Evolutionary conservation across 2,888 invertebrate species (phyloP), one percentile per base, ranked within the genome.

Genomic region (Polyploca ridens): DNA sequence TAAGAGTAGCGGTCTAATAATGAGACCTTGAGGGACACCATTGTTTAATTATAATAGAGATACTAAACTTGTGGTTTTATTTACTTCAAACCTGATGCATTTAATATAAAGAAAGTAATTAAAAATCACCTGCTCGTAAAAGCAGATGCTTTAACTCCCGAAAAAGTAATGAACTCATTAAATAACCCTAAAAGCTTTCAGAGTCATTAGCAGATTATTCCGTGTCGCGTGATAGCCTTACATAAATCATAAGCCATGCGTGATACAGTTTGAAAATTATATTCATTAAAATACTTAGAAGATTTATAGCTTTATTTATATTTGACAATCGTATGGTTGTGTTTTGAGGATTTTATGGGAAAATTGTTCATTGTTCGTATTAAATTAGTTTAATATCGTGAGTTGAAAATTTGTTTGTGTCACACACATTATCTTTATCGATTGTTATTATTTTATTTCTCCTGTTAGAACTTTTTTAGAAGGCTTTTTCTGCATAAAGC

Each of bases 121-220:
- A 14, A 19, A 54, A 54, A n/a, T 60, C 59, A 60, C 59, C 35
- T 38, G 59, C 41, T 19, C 35, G 38, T 58, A 65, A 60, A 63
- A 63, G 62, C 66, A 68, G 64, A 69, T 35, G 69, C 63, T 70
- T 54, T 19, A 8, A 54, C 64, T 71, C 58, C 66, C 63, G 74
- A 75, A 73, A 69, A 68, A 44, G 0, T 54, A 72, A 70, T 70
- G 69, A 74, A 65, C 70, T 79, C 77, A 79, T 83, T 79, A 81
- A 80, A 74, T 77, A 75, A 78, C 64, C 69, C 67, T 83, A 79
- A 82, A 85, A 84, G 83, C 81, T 77, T 81, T 83, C 76, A 68
- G 33, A 73, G 77, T 84, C 82, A 90, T 89, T 88, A 89, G 85
- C 81, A 86, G 84, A 88, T 87, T 86, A 84, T 84, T 79, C 70